These are phyloP conservation scores for Neoitamus cyanurus DNA, from an alignment of 2,888 invertebrate species.

Conservation along the genomic window DNA sequence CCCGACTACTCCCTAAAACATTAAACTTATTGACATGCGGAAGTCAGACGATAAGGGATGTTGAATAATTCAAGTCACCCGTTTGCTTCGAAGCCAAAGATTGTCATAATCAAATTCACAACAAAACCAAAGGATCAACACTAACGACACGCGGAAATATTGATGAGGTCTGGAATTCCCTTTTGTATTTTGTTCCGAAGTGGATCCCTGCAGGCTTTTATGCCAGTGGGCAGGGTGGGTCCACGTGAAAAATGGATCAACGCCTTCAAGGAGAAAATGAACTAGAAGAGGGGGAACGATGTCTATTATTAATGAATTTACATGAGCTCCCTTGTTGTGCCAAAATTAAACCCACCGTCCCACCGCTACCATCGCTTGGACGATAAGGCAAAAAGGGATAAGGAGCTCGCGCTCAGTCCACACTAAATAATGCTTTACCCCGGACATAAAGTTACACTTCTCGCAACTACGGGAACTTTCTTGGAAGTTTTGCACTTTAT, in stretches of 20 bases:
- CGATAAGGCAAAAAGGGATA: background rate
- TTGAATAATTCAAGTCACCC: background rate
- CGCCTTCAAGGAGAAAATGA: background rate
- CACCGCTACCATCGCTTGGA: background rate
- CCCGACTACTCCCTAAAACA: background rate
- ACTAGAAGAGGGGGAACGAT: background rate
- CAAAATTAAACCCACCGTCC: background rate
- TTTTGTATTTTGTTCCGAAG: background rate
- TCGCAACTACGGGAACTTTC: background rate
- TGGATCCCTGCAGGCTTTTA: background rate
- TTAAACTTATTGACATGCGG: background rate
- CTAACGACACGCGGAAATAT: background rate
- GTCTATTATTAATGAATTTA: background rate
- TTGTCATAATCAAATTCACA: conserved; percentile 1
- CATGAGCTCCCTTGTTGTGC: background rate
- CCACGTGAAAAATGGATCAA: background rate
- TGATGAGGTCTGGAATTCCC: background rate
- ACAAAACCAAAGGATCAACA: background rate
- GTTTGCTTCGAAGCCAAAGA: background rate
- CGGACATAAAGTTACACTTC: background rate
- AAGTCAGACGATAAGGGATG: background rate
- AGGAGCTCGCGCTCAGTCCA: background rate
- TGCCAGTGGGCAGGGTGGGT: background rate
- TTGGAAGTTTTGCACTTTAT: background rate
- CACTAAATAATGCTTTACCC: background rate